Evolutionary conservation across 2,888 invertebrate species (phyloP), one percentile per base, ranked within the genome.

Genomic region (Apodemia hepburni): DNA sequence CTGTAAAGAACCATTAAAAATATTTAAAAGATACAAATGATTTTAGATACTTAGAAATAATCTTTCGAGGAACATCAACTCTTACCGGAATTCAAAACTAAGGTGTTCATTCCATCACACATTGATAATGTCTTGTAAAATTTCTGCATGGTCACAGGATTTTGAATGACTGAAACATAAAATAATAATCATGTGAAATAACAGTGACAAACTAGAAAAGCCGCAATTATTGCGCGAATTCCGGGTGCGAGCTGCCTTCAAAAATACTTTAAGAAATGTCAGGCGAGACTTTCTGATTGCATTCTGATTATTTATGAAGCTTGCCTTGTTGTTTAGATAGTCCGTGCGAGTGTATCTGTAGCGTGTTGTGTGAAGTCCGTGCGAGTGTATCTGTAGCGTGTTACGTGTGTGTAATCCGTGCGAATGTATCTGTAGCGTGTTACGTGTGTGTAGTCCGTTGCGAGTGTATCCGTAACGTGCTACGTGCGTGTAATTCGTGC

Each of bases 91-190:
- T 76, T 84, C 49, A 82, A 58, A 2, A 80, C 64, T 15, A 76
- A 59, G 8, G 75, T 75, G 65, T 82, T 84, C 76, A 87, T 76
- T 59, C 84, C 85, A 35, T 87, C 87, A 80, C 97, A 97, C 70
- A 95, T 93, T 12, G 97, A 95, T 57, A 98, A 89, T 0, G 97
- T 95, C 68, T 95, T 95, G 78, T 97, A 94, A 74, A 98, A 92
- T 69, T 96, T 93, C 79, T 96, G 95, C 95, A 98, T 97, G 18
- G 97, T 96, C 0, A 94, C 93, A 65, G 95, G 94, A 73, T 97
- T 94, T 76, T 96, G 95, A 47, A 96, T 75, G 15, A 96, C 96
- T 94, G 80, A 70, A 66, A 74, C 71, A 68, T 5, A 38, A 11
- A 68, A 68, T 62, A 51, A 60, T 66, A 58, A 49, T 33, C 33